Percentiles rank a stretch among this genome's conserved stretches.
These are phyloP conservation scores for Lapara coniferarum DNA, from an alignment of 2,888 invertebrate genomes.

Conservation along the genomic window DNA sequence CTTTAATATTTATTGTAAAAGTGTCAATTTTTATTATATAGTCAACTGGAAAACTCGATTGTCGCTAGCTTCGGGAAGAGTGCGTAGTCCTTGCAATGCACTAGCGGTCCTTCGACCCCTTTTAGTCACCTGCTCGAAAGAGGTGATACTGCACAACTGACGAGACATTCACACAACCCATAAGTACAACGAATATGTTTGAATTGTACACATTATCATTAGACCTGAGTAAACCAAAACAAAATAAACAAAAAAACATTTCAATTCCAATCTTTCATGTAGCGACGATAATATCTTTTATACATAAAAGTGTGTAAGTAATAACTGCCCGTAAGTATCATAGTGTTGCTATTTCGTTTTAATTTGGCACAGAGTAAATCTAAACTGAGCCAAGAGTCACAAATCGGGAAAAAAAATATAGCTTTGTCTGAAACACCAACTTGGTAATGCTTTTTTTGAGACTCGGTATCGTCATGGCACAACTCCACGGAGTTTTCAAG, in stretches of 20 bases:
- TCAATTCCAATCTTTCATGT: not conserved
- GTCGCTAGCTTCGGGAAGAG: not conserved
- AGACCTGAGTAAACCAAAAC: too few species aligned
- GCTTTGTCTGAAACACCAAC: not conserved
- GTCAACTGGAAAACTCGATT: not conserved
- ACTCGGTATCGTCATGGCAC: not conserved
- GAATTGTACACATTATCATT: too few species aligned
- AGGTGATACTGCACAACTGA: too few species aligned
- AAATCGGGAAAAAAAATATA: not conserved
- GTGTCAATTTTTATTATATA: not conserved
- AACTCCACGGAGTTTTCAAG: not conserved
- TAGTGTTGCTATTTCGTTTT: not conserved
- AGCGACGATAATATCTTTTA: not conserved
- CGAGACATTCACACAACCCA: too few species aligned
- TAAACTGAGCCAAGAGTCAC: not conserved
- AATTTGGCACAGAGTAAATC: constrained; percentile 3
- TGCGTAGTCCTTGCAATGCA: too few species aligned
- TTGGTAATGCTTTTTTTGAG: not conserved
- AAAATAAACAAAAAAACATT: too few species aligned
- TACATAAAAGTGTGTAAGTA: not conserved
- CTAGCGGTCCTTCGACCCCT: too few species aligned
- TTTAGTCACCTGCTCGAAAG: too few species aligned
- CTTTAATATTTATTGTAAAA: too few species aligned
- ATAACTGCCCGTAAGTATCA: constrained; percentile 2
- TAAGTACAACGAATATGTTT: too few species aligned